Evolutionary conservation across 37 sponge, comb jelly and placozoan genomes (phyloP).

Genomic region (Bolinopsis microptera): DNA sequence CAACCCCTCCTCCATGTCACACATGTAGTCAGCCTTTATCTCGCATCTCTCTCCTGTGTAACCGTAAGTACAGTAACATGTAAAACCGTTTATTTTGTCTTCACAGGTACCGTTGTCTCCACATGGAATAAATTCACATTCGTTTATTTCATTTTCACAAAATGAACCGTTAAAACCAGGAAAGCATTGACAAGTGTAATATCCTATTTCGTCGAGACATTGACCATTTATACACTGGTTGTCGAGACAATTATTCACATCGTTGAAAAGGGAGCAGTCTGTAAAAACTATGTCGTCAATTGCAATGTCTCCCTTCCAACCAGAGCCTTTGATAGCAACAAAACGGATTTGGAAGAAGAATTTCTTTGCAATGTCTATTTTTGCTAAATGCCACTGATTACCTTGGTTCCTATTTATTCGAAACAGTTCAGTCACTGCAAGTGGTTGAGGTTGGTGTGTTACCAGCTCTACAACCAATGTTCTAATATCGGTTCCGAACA

Average conservation of each 20-base stretch:
- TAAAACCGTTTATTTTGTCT: neutral
- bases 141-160: neutral
- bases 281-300: neutral
- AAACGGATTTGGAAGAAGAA: neutral
- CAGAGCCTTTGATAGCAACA: neutral
- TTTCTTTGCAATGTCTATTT: neutral
- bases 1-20: conserved; percentile 11
- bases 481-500: neutral
- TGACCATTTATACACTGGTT: neutral
- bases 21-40: neutral
- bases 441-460: neutral
- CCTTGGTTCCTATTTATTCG: conserved; percentile 37
- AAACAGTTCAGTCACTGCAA: neutral
- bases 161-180: neutral
- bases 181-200: conserved; percentile 15
- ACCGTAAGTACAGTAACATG: neutral
- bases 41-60: neutral
- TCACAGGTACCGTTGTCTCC: neutral
- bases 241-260: neutral
- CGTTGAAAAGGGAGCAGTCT: neutral
- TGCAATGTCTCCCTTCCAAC: neutral
- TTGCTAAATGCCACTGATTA: neutral
- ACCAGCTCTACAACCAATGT: neutral
- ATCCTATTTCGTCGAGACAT: neutral
- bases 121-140: neutral